Percentiles rank a stretch among this genome's conserved stretches.
Evolutionary conservation across 2,797 vertebrate species (phyloP).

Genomic region (Semaprochilodus insignis): DNA sequence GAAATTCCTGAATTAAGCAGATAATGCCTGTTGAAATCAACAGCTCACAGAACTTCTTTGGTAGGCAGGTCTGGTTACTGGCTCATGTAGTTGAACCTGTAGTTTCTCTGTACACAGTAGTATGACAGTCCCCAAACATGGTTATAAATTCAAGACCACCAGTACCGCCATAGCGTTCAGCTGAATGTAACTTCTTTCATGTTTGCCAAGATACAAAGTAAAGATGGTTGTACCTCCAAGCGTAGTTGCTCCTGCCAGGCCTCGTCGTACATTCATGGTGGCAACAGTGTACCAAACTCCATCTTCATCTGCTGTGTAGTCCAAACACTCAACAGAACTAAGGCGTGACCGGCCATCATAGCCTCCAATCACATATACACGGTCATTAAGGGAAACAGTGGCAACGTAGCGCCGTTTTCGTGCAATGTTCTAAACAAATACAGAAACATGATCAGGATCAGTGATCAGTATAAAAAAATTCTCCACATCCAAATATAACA

Average conservation of each 20-base stretch:
- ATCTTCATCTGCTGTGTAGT: slow-evolving; percentile 95
- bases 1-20: slow-evolving; percentile 13
- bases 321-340: slow-evolving; percentile 96
- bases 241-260: slow-evolving; percentile 94
- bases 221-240: slow-evolving; percentile 84
- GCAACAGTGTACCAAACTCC: slow-evolving; percentile 98
- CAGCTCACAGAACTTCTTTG: slow-evolving; percentile 39
- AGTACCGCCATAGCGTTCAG: background rate
- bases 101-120: background rate
- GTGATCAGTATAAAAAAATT: no score
- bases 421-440: slow-evolving; percentile 87
- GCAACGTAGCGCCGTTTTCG: slow-evolving; percentile 95
- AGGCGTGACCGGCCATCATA: slow-evolving; percentile 96
- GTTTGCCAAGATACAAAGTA: background rate
- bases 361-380: slow-evolving; percentile 96
- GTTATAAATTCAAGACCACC: background rate
- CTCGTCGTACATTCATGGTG: slow-evolving; percentile 95
- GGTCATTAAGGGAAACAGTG: slow-evolving; percentile 93
- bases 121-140: background rate
- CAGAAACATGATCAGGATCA: background rate
- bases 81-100: background rate
- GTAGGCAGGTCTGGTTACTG: slow-evolving; percentile 17
- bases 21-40: slow-evolving; percentile 16
- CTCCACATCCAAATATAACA: background rate
- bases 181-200: background rate